These are phyloP conservation scores for Magallana nippona DNA, from an alignment of 2,888 invertebrate species.

Conservation along the genomic window DNA sequence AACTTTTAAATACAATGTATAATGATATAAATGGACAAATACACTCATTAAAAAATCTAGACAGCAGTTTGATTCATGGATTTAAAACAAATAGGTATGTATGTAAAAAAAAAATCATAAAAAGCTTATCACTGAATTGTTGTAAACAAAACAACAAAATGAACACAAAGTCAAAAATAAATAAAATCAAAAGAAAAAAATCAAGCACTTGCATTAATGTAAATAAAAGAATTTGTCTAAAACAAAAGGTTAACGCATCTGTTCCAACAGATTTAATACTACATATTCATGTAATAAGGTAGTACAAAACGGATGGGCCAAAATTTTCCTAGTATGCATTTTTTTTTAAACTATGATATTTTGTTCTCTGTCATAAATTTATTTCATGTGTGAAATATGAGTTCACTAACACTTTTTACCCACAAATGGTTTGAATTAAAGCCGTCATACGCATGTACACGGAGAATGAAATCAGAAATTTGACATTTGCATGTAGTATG, in stretches of 20 bases:
- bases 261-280: background rate
- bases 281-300: no score
- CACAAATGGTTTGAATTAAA: no score
- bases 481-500: no score
- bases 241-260: background rate
- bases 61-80: slow-evolving; percentile 7
- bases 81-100: background rate
- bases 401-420: no score
- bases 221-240: background rate
- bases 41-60: background rate
- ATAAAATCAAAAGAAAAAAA: background rate
- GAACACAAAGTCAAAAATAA: slow-evolving; percentile 16
- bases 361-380: no score
- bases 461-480: no score
- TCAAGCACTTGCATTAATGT: background rate
- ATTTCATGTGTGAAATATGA: no score
- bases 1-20: background rate
- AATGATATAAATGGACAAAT: background rate
- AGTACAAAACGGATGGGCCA: no score
- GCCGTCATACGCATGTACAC: no score
- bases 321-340: no score
- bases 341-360: no score
- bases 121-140: background rate
- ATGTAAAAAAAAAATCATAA: background rate
- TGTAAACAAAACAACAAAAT: slow-evolving; percentile 11